Evolutionary conservation across 1,140 invertebrate species (phyloP), one percentile per base, ranked within the genome.

Genomic region (Acromyrmex charruanus): DNA sequence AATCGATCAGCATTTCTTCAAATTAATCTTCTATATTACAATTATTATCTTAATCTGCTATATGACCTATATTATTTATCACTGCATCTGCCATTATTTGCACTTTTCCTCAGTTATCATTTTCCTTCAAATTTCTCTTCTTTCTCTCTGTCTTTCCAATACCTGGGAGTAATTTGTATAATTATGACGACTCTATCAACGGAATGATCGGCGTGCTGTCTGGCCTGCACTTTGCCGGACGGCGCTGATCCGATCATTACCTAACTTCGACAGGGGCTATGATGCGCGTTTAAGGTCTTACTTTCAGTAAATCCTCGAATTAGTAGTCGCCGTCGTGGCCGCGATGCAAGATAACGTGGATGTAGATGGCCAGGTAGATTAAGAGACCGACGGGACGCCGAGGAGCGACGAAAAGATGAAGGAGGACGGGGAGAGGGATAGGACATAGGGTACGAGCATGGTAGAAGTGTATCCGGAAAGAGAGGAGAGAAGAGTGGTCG

Each of bases 221-320:
- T 12, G 53, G 35, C 12, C 49, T 58, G 39, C 39, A 35, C 84
- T 85, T 85, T 85, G 55, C 28, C 18, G 49, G 31, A 66, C 51
- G 59, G 25, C 49, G 75, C 66, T 51, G 77, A 89, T 89, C 59
- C 63, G 68, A 85, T 55, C 71, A 75, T 88, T 86, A 66, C 80
- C 87, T 65, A 91, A 87, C 86, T 79, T 85, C 74, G 79, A 85
- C 85, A 71, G 85, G 84, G 84, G 79, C 66, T 82, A 39, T 35
- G 66, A 69, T 61, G 75, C 85, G 79, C 89, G 92, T 91, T 92
- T 91, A 92, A 91, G 87, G 87, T 93, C 91, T 94, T 92, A 92
- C 91, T 92, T 93, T 93, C 92, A 88, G 92, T 93, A 93, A 92
- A 94, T 93, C 93, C 91, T 92, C 93, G 92, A 94, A 95, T 95